A percentile compares a stretch with the other conserved stretches of the same genome.
phyloP scores from a whole-genome alignment of 2,888 invertebrate genomes.

The Apamea sordens region DNA sequence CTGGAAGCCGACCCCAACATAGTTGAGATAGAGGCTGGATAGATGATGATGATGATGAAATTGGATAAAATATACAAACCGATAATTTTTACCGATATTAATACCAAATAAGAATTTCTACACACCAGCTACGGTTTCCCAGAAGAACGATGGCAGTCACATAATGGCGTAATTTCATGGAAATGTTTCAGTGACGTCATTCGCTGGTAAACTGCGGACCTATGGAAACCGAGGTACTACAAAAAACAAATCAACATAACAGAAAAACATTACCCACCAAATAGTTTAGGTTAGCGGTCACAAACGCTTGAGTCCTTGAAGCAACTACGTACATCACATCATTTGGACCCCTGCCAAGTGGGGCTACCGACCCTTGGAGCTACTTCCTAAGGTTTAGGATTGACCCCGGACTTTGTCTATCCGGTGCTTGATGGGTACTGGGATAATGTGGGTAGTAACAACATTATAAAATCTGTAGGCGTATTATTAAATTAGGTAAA shows the following conservation, averaged over 20 bases:
- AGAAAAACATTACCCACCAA: constrained; percentile 40
- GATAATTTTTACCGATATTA: no score
- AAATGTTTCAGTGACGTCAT: no score
- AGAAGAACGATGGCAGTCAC: no score
- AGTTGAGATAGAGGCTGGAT: no score
- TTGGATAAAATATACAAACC: no score
- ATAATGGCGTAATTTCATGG: no score
- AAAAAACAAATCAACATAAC: constrained; percentile 12
- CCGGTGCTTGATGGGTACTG: background rate
- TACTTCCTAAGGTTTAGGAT: constrained; percentile 31
- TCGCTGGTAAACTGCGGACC: no score
- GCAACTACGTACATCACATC: constrained; percentile 46
- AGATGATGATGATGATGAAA: no score
- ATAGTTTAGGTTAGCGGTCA: constrained; percentile 29
- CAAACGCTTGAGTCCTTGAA: constrained; percentile 35
- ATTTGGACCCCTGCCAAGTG: constrained; percentile 63
- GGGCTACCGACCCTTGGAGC: constrained; percentile 34
- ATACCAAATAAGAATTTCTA: no score
- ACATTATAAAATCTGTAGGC: background rate
- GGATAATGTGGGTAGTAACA: background rate
- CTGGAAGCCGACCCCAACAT: no score
- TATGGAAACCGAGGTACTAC: no score
- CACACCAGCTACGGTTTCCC: no score
- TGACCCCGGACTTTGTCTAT: constrained; percentile 30
- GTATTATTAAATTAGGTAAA: background rate